Evolutionary conservation across 2,113 vertebrate species (phyloP), one percentile per base, ranked within the genome.

Genomic region (Siniperca chuatsi): DNA sequence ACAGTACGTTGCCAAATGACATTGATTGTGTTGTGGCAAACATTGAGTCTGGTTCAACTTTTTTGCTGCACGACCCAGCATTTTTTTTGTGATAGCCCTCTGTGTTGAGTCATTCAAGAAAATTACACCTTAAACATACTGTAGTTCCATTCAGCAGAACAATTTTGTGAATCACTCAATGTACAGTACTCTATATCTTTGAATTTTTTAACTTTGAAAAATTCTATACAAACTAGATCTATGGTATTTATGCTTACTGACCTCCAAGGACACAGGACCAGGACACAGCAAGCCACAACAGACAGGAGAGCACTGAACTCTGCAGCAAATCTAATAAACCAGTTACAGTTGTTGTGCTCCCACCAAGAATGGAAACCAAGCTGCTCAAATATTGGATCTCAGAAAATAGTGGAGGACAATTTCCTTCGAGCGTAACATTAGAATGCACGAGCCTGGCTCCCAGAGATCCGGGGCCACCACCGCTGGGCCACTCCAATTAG

Each of bases 341-440:
- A 95, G 95, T 96, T 95, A 92, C 95, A 94, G 90, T 94, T 95
- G 94, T 93, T 94, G 95, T 95, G 93, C 93, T 96, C 93, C 91
- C 92, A 94, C 91, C 90, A 96, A 95, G 94, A 96, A 92, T 79
- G 91, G 88, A 92, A 85, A 66, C 86, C 91, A 84, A 94, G 66
- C 94, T 55, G 91, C 94, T 95, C 86, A 92, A 95, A 93, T 93
- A 95, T 94, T 95, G 90, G 94, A 96, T 95, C 95, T 97, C 97
- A 98, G 97, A 97, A 98, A 99, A 97, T 95, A 87, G 94, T 92
- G 93, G 89, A 96, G 90, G 96, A 96, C 96, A 97, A 96, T 96
- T 97, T 98, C 97, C 97, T 96, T 94, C 61, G 40, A 87, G 89
- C 93, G 97, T 97, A 99, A 98, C 95, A 82, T 95, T 96, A 98